Conservation (phyloP, 1,140 invertebrate genomes). For the Pogonomyrmex barbatus region DNA sequence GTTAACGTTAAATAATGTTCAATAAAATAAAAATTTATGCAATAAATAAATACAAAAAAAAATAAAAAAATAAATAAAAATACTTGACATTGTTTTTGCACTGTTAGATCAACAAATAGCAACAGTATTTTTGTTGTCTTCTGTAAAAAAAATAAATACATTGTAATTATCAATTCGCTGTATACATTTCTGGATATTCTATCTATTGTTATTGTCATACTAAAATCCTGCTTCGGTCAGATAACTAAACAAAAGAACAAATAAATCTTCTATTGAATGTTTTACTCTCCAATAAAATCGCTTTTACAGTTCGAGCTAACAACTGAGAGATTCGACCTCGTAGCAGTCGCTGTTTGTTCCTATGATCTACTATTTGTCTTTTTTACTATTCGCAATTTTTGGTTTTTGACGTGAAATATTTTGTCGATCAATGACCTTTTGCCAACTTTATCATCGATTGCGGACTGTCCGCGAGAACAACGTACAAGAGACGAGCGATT, state of each 20-base stretch:
- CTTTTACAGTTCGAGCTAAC: conserved; percentile 22
- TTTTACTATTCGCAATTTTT: conserved; percentile 45
- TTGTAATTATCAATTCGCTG: neutral
- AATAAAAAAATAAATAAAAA: neutral
- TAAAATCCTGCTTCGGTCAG: conserved; percentile 1
- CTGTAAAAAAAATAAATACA: neutral
- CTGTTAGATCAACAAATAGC: neutral
- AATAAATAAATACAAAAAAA: neutral
- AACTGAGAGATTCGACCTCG: conserved; percentile 29
- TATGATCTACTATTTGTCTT: conserved; percentile 48
- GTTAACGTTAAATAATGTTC: neutral
- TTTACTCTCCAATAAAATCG: conserved; percentile 44
- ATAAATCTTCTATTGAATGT: conserved; percentile 44
- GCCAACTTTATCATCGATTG: conserved; percentile 55
- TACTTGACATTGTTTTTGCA: neutral
- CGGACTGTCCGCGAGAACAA: conserved; percentile 35
- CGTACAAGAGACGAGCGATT: conserved; percentile 70
- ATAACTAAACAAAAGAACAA: conserved; percentile 33
- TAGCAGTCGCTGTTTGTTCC: conserved; percentile 10
- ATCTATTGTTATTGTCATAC: neutral
- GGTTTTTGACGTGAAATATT: conserved; percentile 53
- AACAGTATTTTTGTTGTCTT: neutral
- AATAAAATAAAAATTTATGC: neutral
- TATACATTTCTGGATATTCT: neutral
- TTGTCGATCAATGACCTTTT: conserved; percentile 63